A percentile compares a stretch with the other conserved stretches of the same genome.
phyloP scores from a whole-genome alignment of 1,140 invertebrate species.

The Heliothis virescens region DNA sequence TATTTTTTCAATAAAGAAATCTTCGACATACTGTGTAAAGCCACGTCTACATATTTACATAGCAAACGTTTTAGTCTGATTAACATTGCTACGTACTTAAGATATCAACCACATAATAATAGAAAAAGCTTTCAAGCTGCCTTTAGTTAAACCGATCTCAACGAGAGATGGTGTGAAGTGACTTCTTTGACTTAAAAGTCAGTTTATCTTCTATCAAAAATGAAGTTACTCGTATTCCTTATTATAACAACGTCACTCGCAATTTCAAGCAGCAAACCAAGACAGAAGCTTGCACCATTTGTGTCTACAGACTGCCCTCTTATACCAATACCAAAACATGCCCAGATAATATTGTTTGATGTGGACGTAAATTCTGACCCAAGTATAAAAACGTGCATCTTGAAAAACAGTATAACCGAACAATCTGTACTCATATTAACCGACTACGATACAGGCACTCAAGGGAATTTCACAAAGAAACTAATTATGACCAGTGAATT shows the following conservation, averaged over 20 bases:
- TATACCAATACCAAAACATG: background rate
- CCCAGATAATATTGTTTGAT: conserved; percentile 39
- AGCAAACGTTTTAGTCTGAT: background rate
- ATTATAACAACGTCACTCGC: background rate
- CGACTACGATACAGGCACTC: background rate
- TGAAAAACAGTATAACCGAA: conserved; percentile 19
- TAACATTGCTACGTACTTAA: background rate
- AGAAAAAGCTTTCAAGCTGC: background rate
- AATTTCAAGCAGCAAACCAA: background rate
- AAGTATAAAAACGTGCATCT: conserved; percentile 23
- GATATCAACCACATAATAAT: background rate
- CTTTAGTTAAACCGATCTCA: background rate
- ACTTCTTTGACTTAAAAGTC: background rate
- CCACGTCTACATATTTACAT: background rate
- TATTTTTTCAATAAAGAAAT: conserved; percentile 5
- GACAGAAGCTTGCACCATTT: background rate
- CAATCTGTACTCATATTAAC: conserved; percentile 31
- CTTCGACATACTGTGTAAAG: background rate
- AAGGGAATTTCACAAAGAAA: background rate
- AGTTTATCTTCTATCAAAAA: background rate
- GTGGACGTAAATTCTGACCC: background rate
- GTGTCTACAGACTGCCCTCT: background rate
- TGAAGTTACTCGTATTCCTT: background rate
- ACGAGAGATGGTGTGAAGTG: background rate
- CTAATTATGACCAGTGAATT: background rate